phyloP scores from a whole-genome alignment of 2,888 invertebrate species.

The Eupithecia pulchellata region DNA sequence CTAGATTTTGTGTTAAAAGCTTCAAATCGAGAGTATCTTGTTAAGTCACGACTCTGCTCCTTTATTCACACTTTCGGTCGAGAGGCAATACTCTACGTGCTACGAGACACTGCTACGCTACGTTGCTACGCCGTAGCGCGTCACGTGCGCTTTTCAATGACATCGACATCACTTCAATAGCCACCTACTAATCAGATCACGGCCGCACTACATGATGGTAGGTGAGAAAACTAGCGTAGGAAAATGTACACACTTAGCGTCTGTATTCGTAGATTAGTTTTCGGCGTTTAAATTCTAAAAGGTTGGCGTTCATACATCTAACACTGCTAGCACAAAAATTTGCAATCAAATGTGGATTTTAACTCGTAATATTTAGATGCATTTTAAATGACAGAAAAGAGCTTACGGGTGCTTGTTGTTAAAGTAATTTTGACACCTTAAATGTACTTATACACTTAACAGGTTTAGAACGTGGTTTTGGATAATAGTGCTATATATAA shows the following conservation, averaged over 20 bases:
- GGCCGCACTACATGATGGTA: not conserved
- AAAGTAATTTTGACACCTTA: too few relatives aligned
- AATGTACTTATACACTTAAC: too few relatives aligned
- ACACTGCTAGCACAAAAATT: too few relatives aligned
- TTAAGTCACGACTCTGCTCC: conserved; percentile 16
- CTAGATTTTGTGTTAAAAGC: not conserved
- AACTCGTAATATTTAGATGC: too few relatives aligned
- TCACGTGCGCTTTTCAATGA: conserved; percentile 21
- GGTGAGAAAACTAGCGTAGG: too few relatives aligned
- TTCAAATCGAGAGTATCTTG: conserved; percentile 12
- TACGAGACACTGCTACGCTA: conserved; percentile 24
- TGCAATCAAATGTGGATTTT: too few relatives aligned
- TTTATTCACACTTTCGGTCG: conserved; percentile 29
- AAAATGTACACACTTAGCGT: not conserved
- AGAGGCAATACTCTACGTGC: conserved; percentile 38
- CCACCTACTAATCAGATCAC: not conserved
- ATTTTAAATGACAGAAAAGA: too few relatives aligned
- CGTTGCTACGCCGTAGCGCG: conserved; percentile 23
- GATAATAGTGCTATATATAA: too few relatives aligned
- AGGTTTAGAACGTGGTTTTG: too few relatives aligned
- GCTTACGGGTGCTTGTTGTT: too few relatives aligned
- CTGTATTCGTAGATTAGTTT: not conserved
- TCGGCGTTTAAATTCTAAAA: not conserved
- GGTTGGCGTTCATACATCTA: too few relatives aligned
- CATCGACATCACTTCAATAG: not conserved